These are phyloP conservation scores for Nymphalis polychloros DNA, from an alignment of 2,888 invertebrate genomes.

Conservation along the genomic window DNA sequence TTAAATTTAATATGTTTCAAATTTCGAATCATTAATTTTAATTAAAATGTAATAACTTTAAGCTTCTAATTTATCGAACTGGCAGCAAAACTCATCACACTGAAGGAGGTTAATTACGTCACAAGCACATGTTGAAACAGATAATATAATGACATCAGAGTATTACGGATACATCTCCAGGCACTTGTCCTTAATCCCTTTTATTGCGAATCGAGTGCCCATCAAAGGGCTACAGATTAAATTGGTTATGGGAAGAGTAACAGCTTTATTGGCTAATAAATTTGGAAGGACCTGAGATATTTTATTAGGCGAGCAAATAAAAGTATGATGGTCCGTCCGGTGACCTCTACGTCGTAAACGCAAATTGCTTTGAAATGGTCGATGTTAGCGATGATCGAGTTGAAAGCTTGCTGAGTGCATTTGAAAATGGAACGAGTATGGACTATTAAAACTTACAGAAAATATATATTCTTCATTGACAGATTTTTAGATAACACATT, in stretches of 20 bases:
- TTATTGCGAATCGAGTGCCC: constrained; percentile 44
- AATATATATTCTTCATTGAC: too few species aligned
- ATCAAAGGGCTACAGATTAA: constrained; percentile 58
- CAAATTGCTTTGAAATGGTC: constrained; percentile 51
- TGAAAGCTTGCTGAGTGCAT: constrained; percentile 15
- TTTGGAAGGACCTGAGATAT: constrained; percentile 54
- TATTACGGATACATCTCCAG: constrained; percentile 23
- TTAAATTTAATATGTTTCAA: too few species aligned
- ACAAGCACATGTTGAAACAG: constrained; percentile 1
- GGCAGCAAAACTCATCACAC: background rate
- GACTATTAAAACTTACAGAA: too few species aligned
- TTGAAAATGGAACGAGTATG: background rate
- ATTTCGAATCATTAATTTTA: too few species aligned
- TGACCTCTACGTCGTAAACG: constrained; percentile 53
- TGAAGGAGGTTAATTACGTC: background rate
- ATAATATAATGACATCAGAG: constrained; percentile 17
- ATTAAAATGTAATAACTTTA: too few species aligned
- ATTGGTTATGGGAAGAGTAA: constrained; percentile 69
- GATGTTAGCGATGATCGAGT: constrained; percentile 12
- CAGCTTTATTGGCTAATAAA: constrained; percentile 71
- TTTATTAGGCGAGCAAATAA: constrained; percentile 71
- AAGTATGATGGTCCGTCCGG: constrained; percentile 43
- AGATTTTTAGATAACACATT: too few species aligned
- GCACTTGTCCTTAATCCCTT: constrained; percentile 40
- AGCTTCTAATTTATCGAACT: background rate